A percentile compares a stretch with the other conserved stretches of the same genome.
Evolutionary conservation across 2,113 vertebrate genomes (phyloP).

Genomic region (Butorides virescens): DNA sequence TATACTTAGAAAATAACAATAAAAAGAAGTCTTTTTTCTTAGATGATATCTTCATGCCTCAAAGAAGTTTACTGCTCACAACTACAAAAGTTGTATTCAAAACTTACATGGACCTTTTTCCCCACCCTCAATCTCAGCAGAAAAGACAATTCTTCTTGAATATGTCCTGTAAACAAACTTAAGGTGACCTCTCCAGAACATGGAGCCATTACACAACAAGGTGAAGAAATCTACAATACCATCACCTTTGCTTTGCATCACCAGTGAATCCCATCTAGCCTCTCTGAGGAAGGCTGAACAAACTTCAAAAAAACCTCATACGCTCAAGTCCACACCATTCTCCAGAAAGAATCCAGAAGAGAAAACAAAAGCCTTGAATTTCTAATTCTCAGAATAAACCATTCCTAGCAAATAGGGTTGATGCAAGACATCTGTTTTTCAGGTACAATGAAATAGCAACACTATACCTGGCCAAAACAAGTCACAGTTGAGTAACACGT

Average conservation of each 20-base stretch:
- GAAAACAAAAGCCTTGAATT: not conserved
- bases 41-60: not conserved
- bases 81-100: not conserved
- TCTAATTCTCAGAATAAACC: not conserved
- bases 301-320: not conserved
- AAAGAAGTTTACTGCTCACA: not conserved
- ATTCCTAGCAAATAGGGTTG: not conserved
- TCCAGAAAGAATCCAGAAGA: not conserved
- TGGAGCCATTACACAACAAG: not conserved
- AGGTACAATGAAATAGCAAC: not conserved
- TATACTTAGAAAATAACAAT: not conserved
- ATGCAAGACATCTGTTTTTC: not conserved
- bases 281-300: not conserved
- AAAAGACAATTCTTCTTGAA: not conserved
- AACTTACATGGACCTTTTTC: not conserved
- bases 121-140: not conserved
- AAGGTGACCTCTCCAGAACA: not conserved
- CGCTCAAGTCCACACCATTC: not conserved
- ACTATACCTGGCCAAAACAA: not conserved
- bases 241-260: not conserved
- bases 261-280: not conserved
- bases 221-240: not conserved
- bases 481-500: not conserved
- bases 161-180: not conserved
- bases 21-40: not conserved